These are phyloP conservation scores for Hephaestus fuliginosus DNA, from an alignment of 2,797 vertebrate genomes.

Conservation along the genomic window DNA sequence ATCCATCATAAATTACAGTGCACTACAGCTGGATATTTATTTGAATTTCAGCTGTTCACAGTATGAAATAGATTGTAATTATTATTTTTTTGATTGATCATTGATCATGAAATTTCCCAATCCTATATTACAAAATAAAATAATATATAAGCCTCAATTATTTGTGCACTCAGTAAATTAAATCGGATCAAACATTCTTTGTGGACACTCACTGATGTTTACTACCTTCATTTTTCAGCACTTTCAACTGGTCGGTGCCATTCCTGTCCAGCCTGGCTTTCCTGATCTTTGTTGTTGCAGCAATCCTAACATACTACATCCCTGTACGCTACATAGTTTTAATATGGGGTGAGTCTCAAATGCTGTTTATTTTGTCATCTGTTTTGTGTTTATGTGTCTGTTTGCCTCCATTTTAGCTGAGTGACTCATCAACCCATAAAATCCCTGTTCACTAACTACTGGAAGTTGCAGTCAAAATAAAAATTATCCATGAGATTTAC, in stretches of 20 bases:
- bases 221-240: slow-evolving; percentile 81
- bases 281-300: slow-evolving; percentile 84
- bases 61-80: slow-evolving; percentile 7
- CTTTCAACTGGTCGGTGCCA: slow-evolving; percentile 97
- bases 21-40: background rate
- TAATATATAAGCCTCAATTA: background rate
- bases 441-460: background rate
- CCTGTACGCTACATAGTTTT: slow-evolving; percentile 94
- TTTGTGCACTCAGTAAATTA: slow-evolving; percentile 20
- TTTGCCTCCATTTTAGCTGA: background rate
- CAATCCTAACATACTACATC: slow-evolving; percentile 90
- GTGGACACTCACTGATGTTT: background rate
- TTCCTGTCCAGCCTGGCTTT: slow-evolving; percentile 94
- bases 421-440: background rate
- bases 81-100: background rate
- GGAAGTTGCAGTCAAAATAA: background rate
- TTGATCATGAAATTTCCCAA: background rate
- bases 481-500: background rate
- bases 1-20: background rate
- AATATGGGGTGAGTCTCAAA: slow-evolving; percentile 93
- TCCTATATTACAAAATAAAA: background rate
- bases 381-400: background rate
- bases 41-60: slow-evolving; percentile 2
- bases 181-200: background rate
- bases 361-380: background rate